Evolutionary conservation across 1,140 invertebrate genomes (phyloP).

Genomic region (Bombus turneri): DNA sequence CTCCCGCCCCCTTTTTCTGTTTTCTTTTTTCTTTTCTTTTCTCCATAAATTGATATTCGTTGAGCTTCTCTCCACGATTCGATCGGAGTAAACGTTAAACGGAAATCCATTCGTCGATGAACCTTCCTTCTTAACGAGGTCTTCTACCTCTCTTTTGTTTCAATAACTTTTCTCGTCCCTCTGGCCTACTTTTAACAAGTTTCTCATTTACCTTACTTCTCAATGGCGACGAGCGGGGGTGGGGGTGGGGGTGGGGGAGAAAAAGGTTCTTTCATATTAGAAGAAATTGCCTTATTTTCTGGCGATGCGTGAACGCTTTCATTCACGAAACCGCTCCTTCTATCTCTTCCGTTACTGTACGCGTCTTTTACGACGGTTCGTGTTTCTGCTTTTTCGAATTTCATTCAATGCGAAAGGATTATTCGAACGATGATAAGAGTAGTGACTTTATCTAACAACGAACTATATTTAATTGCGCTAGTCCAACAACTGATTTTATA

Average conservation of each 20-base stretch:
- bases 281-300: constrained; percentile 1
- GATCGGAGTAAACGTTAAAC: background rate
- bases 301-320: background rate
- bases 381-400: background rate
- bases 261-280: background rate
- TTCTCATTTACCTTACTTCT: background rate
- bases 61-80: background rate
- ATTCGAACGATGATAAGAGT: background rate
- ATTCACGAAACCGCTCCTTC: background rate
- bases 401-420: background rate
- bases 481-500: too few species aligned
- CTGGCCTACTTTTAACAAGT: constrained; percentile 10
- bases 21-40: too few species aligned
- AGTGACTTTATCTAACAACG: too few species aligned
- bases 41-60: background rate
- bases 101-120: background rate
- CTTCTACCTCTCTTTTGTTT: background rate
- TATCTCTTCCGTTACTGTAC: background rate
- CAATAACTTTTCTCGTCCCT: background rate
- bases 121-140: constrained; percentile 8
- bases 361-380: background rate
- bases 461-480: background rate
- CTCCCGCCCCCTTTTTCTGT: too few species aligned
- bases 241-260: too few species aligned
- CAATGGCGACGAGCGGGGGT: too few species aligned